phyloP scores from a whole-genome alignment of 2,797 vertebrate species.

The Xiphorhynchus erythropygius region DNA sequence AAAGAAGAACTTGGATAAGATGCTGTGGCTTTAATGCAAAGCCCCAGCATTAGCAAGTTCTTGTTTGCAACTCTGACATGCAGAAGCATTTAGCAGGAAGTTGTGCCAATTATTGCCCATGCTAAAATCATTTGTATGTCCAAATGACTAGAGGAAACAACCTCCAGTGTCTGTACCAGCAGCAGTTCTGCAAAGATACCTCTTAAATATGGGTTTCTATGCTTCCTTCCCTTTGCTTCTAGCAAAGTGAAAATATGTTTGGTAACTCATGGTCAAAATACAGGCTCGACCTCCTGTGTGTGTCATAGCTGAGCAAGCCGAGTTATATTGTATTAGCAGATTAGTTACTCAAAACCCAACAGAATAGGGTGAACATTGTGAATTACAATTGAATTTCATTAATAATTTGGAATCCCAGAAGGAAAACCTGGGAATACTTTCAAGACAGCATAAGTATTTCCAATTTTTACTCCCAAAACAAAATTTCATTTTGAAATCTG shows the following conservation, averaged over 20 bases:
- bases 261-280: neutral
- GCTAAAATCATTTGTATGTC: neutral
- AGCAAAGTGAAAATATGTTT: neutral
- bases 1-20: neutral
- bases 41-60: rapidly evolving
- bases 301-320: rapidly evolving
- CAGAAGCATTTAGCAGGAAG: neutral
- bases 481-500: neutral
- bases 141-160: neutral
- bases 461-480: neutral
- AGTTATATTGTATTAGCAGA: neutral
- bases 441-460: neutral
- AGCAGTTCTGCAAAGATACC: neutral
- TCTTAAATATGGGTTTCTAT: neutral
- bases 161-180: neutral
- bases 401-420: neutral
- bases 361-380: neutral
- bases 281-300: neutral
- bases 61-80: neutral
- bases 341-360: neutral
- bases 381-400: neutral
- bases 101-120: neutral
- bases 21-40: rapidly evolving
- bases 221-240: no score
- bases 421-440: neutral